Conservation (phyloP, 2,888 invertebrate species). For the Drosophila tripunctata region DNA sequence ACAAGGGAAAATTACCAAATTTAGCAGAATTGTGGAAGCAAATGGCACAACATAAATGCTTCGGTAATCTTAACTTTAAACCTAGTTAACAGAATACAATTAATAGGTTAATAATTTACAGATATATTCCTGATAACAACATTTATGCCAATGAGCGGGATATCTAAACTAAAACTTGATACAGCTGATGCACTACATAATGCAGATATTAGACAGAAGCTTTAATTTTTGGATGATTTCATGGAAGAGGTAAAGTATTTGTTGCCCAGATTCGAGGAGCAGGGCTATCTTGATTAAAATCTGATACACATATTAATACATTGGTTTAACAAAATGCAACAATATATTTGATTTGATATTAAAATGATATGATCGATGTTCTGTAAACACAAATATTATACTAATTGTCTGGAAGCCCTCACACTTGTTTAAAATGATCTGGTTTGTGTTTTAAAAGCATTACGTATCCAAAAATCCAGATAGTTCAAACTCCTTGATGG, state of each 20-base stretch:
- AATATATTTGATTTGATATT: neutral
- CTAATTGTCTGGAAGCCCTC: conserved; percentile 30
- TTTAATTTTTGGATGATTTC: conserved; percentile 9
- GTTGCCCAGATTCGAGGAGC: conserved; percentile 20
- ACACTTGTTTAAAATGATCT: neutral
- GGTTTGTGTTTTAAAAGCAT: neutral
- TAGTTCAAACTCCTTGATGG: conserved; percentile 83
- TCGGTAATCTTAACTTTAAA: no score
- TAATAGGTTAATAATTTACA: neutral
- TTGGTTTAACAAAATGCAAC: neutral
- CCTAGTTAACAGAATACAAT: no score
- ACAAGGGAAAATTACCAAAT: no score
- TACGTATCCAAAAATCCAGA: conserved; percentile 82
- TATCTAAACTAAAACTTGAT: neutral
- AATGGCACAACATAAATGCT: no score
- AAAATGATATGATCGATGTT: neutral
- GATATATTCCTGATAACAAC: conserved; percentile 23
- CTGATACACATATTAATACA: no score
- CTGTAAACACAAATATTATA: neutral
- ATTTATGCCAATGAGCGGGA: conserved; percentile 21
- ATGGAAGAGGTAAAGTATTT: conserved; percentile 24
- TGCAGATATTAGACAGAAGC: neutral
- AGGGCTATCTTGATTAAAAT: conserved; percentile 14
- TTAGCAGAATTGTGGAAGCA: no score
- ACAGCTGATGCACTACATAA: conserved; percentile 2